Conservation (phyloP, 1,140 invertebrate species). For the Agrypnia vestita region DNA sequence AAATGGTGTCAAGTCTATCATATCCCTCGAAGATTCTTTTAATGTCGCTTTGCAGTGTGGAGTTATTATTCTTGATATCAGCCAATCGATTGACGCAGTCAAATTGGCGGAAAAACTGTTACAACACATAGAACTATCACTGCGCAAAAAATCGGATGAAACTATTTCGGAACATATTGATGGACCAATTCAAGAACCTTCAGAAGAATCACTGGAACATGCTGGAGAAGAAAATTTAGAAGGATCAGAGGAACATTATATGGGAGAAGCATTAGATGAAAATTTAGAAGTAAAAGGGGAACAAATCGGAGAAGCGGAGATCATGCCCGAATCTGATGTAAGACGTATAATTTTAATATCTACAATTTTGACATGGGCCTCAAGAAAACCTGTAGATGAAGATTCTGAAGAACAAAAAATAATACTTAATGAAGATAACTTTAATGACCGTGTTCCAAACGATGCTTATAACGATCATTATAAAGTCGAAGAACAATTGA, state of each 20-base stretch:
- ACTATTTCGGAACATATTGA: too few species aligned
- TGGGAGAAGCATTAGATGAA: too few species aligned
- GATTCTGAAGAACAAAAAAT: not conserved
- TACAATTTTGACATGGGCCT: constrained; percentile 23
- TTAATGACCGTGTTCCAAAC: not conserved
- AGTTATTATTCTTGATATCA: constrained; percentile 27
- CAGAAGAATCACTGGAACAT: too few species aligned
- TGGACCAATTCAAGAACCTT: too few species aligned
- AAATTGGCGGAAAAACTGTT: not conserved
- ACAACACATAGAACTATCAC: not conserved
- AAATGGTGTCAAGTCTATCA: constrained; percentile 13
- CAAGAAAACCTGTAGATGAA: not conserved
- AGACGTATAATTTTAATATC: constrained; percentile 23
- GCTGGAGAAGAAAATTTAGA: too few species aligned
- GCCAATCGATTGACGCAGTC: not conserved
- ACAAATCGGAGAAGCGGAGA: not conserved
- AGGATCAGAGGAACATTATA: too few species aligned
- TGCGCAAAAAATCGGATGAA: not conserved
- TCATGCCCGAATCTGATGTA: not conserved
- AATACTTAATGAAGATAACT: constrained; percentile 23
- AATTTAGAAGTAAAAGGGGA: not conserved
- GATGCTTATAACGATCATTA: not conserved
- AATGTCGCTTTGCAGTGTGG: not conserved
- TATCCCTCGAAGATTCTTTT: not conserved
- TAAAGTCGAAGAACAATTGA: constrained; percentile 20